Evolutionary conservation across 1,140 invertebrate species (phyloP).

Genomic region (Drosophila subobscura): DNA sequence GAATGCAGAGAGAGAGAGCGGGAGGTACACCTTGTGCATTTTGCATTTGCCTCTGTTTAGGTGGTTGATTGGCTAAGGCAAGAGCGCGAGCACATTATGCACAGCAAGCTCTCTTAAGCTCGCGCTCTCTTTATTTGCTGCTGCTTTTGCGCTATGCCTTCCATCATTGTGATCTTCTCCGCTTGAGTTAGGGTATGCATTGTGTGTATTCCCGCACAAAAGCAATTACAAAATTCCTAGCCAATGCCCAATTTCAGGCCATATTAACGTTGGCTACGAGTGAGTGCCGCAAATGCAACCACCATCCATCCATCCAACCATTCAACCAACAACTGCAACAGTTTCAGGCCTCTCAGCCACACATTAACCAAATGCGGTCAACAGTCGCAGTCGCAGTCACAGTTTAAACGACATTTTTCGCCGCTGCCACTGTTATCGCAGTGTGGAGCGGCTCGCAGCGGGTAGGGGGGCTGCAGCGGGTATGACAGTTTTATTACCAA

Average conservation of each 20-base stretch:
- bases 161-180: no score
- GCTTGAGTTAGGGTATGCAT: not conserved
- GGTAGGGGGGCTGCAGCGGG: slow-evolving; percentile 1
- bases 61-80: no score
- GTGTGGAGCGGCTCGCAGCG: slow-evolving; percentile 18
- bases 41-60: no score
- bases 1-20: no score
- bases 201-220: not conserved
- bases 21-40: no score
- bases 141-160: no score
- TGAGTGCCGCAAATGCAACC: slow-evolving; percentile 39
- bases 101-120: no score
- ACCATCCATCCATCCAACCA: slow-evolving; percentile 17
- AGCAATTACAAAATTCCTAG: slow-evolving; percentile 63
- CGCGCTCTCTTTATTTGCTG: no score
- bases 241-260: slow-evolving; percentile 63
- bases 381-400: slow-evolving; percentile 65
- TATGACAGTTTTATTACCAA: slow-evolving; percentile 81
- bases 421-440: slow-evolving; percentile 66
- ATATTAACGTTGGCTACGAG: slow-evolving; percentile 44
- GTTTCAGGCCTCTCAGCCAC: slow-evolving; percentile 39
- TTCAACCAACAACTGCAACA: slow-evolving; percentile 33
- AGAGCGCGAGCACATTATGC: no score
- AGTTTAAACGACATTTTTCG: slow-evolving; percentile 80
- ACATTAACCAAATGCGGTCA: slow-evolving; percentile 80